Base-by-base conservation (phyloP, 2,888 invertebrate species). In the Atrina japonica region DNA sequence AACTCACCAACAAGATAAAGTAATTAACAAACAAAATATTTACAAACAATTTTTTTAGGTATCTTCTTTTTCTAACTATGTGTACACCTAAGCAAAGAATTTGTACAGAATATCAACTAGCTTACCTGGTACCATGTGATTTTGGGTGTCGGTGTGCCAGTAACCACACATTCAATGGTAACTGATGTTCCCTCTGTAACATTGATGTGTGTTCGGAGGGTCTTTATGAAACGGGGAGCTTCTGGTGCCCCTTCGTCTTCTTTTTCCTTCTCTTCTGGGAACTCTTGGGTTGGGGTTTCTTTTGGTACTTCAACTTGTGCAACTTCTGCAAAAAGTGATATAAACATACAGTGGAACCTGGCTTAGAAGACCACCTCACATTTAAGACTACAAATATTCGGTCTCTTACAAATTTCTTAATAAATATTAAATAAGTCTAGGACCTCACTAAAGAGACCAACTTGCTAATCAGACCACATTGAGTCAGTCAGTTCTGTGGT, bases 111-210 rank as follows among this genome's bases (percentile, higher is more conserved):
- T n/a, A n/a, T n/a, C n/a, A n/a, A n/a, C n/a, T n/a, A 35, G 6
- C 35, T 11, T 73, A 90, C 90, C 88, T 86, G 81, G 69, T 87
- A 92, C 96, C 96, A 96, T 77, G 92, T 93, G 18, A 96, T 93
- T 82, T 93, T 94, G 2, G 96, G 96, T 85, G 92, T 92, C 18
- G 96, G 96, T 76, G 93, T 91, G 47, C 96, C 96, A 70, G 94
- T 93, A 81, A 96, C 94, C 79, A 95, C 94, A 88, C 95, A 95
- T 5, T 93, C 93, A 16, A 96, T 90, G 65, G 94, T 94, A n/a
- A 95, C 91, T 65, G 93, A 93, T 84, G 94, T 93, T 67, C 93
- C 92, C 52, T 94, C 93, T 60, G 93, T 93, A 47, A 93, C 93
- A 7, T 93, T 91, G 21, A 93, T 89, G 86, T 95, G 94, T 75